These are phyloP conservation scores for Dendrocopos noguchii DNA, from an alignment of 2,113 vertebrate genomes.

Conservation along the genomic window DNA sequence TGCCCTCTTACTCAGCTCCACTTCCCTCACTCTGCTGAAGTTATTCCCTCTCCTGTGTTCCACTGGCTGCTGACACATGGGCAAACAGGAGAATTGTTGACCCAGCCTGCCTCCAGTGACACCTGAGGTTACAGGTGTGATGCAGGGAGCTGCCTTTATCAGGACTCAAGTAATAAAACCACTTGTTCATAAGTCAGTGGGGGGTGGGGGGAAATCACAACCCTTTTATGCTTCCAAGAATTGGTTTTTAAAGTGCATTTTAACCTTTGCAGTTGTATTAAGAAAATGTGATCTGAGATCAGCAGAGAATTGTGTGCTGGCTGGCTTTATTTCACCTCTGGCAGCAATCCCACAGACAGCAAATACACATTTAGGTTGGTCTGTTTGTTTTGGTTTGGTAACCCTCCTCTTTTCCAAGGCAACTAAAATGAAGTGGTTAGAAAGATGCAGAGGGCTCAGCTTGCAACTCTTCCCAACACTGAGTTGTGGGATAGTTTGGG, in stretches of 20 bases:
- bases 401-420: neutral
- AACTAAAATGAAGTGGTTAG: neutral
- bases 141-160: neutral
- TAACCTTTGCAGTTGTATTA: neutral
- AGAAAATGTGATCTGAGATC: neutral
- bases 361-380: neutral
- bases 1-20: neutral
- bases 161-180: neutral
- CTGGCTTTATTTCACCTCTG: neutral
- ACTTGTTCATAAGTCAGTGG: neutral
- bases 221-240: neutral
- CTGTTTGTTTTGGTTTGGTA: neutral
- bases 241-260: neutral
- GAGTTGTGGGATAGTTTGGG: neutral
- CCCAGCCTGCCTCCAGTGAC: neutral
- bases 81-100: neutral
- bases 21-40: neutral
- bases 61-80: neutral
- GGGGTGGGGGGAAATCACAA: neutral
- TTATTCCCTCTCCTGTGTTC: neutral
- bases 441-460: neutral
- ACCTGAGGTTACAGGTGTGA: neutral
- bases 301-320: neutral
- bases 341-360: neutral
- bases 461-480: too few species aligned